Base-by-base conservation (phyloP, 2,888 invertebrate genomes). In the Cartodere bifasciata region DNA sequence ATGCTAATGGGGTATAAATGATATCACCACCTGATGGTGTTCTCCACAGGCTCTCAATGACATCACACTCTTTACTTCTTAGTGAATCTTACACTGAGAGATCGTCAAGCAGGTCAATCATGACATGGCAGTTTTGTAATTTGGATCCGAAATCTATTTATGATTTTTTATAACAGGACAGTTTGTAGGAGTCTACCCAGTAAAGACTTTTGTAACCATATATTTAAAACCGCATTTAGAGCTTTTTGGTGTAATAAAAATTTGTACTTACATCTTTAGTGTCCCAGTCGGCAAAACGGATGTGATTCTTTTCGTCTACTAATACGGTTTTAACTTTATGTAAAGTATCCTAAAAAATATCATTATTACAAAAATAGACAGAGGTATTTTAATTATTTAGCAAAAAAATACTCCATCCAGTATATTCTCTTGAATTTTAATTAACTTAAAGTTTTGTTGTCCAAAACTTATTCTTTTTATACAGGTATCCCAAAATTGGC, bases 281-380 rank as follows among this genome's bases (percentile, higher is more conserved):
- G 61, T 81, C 87, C 94, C 94, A 97, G 45, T 86, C 86, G 10
- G 79, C 80, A 58, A 92, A 92, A 35, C 97, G 73, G 46, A 97
- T 76, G 56, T 94, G 91, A 59, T 83, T 86, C 58, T 91, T 88
- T 45, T 94, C 87, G 28, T 90, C 87, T 5, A 82, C 67, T 44
- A 97, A 62, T 39, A 86, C 65, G 9, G 72, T 64, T 60, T 90
- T 88, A 33, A 95, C 77, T 63, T 87, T 92, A 32, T 71, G 49
- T 42, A 98, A 63, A 7, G 82, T 70, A 45, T 98, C 97, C 87
- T 91, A 63, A 10, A 70, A 68, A 44, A 50, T n/a, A n/a, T n/a
- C n/a, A n/a, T n/a, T n/a, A n/a, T n/a, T n/a, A n/a, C n/a, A n/a
- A n/a, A n/a, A n/a, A n/a, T n/a, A n/a, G n/a, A n/a, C n/a, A n/a